phyloP scores from a whole-genome alignment of 2,888 invertebrate genomes.

The Apeira syringaria region DNA sequence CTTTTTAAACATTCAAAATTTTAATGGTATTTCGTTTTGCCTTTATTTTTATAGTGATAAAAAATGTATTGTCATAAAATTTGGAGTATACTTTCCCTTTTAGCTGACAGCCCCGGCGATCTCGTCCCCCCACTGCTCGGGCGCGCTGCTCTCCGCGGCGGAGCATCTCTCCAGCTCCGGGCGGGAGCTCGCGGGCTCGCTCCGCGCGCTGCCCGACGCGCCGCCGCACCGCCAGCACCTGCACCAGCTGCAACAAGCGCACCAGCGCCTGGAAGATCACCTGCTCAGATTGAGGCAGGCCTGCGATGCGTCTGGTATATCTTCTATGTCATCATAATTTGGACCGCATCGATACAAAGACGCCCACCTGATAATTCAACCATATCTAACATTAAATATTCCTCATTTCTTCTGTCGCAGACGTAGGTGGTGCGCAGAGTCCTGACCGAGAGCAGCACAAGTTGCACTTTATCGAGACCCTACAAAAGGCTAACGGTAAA shows the following conservation, averaged over 20 bases:
- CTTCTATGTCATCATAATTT: background rate
- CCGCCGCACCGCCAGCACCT: slow-evolving; percentile 18
- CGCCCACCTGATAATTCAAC: no score
- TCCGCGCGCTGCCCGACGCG: slow-evolving; percentile 19
- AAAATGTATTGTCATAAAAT: no score
- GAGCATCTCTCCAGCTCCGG: slow-evolving; percentile 32
- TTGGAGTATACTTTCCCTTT: slow-evolving; percentile 18
- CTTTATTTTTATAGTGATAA: no score
- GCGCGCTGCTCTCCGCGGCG: slow-evolving; percentile 37
- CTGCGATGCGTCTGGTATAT: slow-evolving; percentile 1
- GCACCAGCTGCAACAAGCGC: slow-evolving; percentile 26
- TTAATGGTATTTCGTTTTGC: no score
- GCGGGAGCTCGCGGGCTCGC: slow-evolving; percentile 27
- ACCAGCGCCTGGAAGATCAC: slow-evolving; percentile 28
- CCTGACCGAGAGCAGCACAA: slow-evolving; percentile 19
- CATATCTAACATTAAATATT: background rate
- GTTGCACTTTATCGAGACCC: slow-evolving; percentile 25
- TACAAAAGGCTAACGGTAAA: slow-evolving; percentile 23
- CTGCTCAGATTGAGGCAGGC: slow-evolving; percentile 14
- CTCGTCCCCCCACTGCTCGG: slow-evolving; percentile 28
- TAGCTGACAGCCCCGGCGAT: background rate
- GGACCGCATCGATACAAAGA: no score
- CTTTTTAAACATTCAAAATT: no score
- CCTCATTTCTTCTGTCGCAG: background rate
- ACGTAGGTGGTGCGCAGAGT: slow-evolving; percentile 1